Evolutionary conservation across 2,113 vertebrate genomes (phyloP).

Genomic region (Coptodon bakossiorum): DNA sequence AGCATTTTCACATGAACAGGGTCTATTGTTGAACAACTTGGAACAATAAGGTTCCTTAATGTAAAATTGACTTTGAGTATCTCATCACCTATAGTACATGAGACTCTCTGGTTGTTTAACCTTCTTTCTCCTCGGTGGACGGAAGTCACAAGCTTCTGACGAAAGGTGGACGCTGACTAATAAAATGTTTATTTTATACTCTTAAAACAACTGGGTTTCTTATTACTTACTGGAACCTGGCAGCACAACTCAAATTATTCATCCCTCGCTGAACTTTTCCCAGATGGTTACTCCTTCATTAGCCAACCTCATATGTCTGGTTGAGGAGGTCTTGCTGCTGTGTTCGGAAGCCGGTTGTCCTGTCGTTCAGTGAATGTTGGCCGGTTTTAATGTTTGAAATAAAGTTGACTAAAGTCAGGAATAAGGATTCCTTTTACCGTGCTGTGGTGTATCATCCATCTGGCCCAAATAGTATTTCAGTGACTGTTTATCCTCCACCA

Average conservation of each 20-base stretch:
- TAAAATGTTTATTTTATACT: neutral
- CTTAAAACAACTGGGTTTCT: neutral
- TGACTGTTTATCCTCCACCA: neutral
- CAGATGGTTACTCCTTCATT: neutral
- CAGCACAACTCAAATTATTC: neutral
- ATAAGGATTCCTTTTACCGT: neutral
- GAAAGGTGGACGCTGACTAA: neutral
- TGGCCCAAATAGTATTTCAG: neutral
- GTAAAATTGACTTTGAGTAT: neutral
- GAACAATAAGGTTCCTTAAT: neutral
- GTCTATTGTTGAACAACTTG: neutral
- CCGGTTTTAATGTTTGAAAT: neutral
- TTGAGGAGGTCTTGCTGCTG: neutral
- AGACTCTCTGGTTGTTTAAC: neutral
- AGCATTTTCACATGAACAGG: neutral
- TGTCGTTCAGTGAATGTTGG: neutral
- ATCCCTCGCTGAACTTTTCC: neutral
- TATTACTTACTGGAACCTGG: neutral
- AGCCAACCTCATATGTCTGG: neutral
- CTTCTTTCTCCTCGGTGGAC: neutral
- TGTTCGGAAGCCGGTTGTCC: neutral
- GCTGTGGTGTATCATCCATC: neutral
- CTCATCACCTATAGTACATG: neutral
- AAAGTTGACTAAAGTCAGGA: neutral
- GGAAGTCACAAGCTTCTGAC: fast-evolving